Conservation (phyloP, 2,113 vertebrate genomes). For the Athene noctua region DNA sequence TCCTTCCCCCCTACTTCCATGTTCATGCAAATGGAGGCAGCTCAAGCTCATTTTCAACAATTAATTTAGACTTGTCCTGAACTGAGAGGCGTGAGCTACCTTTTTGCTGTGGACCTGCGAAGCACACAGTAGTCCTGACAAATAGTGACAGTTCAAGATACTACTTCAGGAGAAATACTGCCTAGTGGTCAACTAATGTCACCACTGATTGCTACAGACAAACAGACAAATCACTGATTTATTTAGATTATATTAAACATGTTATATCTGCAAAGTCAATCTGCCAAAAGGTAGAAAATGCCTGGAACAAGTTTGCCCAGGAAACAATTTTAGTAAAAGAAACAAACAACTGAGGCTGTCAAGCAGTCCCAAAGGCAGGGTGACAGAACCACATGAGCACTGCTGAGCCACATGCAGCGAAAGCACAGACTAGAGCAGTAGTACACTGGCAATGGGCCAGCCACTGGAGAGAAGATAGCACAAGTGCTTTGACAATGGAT, state of each 20-base stretch:
- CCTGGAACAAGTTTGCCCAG: background rate
- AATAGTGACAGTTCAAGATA: background rate
- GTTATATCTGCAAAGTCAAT: background rate
- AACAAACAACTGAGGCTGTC: background rate
- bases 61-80: background rate
- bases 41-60: background rate
- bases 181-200: background rate
- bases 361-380: background rate
- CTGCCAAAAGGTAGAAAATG: background rate
- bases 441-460: background rate
- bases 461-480: background rate
- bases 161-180: background rate
- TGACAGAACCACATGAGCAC: background rate
- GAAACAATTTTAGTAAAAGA: background rate
- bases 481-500: background rate
- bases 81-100: background rate
- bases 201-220: background rate
- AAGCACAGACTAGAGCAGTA: background rate
- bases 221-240: background rate
- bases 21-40: background rate
- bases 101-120: background rate
- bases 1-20: background rate
- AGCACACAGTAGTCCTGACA: background rate
- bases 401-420: background rate
- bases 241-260: background rate